A percentile compares a stretch with the other conserved stretches of the same genome.
Evolutionary conservation across 2,888 invertebrate species (phyloP).

Genomic region (Eretmocerus hayati): DNA sequence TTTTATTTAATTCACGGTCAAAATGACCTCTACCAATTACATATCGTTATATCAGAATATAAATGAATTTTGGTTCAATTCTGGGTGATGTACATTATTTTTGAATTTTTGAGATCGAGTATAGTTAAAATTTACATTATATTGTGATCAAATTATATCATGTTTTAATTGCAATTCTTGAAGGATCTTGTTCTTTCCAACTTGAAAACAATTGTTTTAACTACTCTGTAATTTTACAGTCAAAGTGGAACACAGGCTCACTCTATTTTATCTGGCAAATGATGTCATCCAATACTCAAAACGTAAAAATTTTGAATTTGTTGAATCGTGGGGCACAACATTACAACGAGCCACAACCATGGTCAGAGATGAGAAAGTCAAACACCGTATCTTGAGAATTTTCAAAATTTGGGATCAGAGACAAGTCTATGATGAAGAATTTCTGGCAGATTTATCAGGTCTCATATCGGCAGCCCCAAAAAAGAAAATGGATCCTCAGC

Average conservation of each 20-base stretch:
- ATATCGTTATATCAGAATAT: too few relatives aligned
- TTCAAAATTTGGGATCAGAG: slow-evolving; percentile 96
- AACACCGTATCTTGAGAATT: slow-evolving; percentile 77
- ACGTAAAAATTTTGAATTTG: slow-evolving; percentile 82
- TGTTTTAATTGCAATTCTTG: too few relatives aligned
- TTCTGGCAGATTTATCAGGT: slow-evolving; percentile 78
- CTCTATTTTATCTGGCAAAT: slow-evolving; percentile 90
- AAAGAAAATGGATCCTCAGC: slow-evolving; percentile 59
- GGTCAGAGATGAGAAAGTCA: slow-evolving; percentile 84
- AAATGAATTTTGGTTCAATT: too few relatives aligned
- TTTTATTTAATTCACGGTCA: too few relatives aligned
- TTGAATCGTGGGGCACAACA: slow-evolving; percentile 88
- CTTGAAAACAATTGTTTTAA: not conserved
- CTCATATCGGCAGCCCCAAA: slow-evolving; percentile 72
- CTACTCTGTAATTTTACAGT: slow-evolving; percentile 47
- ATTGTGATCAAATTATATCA: not conserved
- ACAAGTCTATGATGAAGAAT: slow-evolving; percentile 83
- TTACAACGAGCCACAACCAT: slow-evolving; percentile 85
- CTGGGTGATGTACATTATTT: too few relatives aligned
- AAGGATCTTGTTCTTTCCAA: not conserved
- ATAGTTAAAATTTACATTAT: not conserved
- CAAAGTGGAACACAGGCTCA: slow-evolving; percentile 77
- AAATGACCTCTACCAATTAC: too few relatives aligned
- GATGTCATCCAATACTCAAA: slow-evolving; percentile 97
- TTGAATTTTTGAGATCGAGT: too few relatives aligned